Conservation (phyloP, 92 coral and sea anemone species). For the Chrysogorgia sp. region DNA sequence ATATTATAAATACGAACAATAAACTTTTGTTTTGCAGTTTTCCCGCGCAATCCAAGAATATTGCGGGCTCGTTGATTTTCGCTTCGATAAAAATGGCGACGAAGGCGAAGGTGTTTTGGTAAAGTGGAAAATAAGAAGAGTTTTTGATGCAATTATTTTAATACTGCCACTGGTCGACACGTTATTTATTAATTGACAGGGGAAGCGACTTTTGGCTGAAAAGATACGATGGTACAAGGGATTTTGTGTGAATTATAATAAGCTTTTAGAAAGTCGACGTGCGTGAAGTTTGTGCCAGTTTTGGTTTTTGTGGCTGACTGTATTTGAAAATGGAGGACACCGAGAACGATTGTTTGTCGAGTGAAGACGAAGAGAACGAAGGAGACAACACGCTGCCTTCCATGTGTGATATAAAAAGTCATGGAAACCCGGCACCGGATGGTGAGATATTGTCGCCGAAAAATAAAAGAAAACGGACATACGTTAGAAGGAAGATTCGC, state of each 20-base stretch:
- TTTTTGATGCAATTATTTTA: not conserved
- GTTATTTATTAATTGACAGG: not conserved
- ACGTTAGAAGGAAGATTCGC: constrained; percentile 83
- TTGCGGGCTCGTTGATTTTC: constrained; percentile 2
- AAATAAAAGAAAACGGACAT: constrained; percentile 43
- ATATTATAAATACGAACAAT: not conserved
- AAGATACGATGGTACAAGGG: too few relatives aligned
- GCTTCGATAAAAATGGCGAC: not conserved
- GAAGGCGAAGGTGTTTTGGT: not conserved
- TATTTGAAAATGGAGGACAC: not conserved
- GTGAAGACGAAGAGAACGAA: not conserved
- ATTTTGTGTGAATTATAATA: too few relatives aligned
- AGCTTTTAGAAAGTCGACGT: too few relatives aligned
- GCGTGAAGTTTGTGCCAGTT: too few relatives aligned
- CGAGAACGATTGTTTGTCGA: not conserved
- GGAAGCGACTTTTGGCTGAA: too few relatives aligned
- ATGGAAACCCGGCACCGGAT: not conserved
- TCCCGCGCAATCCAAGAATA: not conserved
- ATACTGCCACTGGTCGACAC: not conserved
- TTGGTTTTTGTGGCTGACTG: too few relatives aligned
- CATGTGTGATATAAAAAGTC: not conserved
- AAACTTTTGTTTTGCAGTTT: not conserved
- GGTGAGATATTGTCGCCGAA: not conserved
- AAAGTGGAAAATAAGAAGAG: not conserved
- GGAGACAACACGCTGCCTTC: not conserved